Conservation (phyloP, 2,888 invertebrate species). For the Thyatira batis region DNA sequence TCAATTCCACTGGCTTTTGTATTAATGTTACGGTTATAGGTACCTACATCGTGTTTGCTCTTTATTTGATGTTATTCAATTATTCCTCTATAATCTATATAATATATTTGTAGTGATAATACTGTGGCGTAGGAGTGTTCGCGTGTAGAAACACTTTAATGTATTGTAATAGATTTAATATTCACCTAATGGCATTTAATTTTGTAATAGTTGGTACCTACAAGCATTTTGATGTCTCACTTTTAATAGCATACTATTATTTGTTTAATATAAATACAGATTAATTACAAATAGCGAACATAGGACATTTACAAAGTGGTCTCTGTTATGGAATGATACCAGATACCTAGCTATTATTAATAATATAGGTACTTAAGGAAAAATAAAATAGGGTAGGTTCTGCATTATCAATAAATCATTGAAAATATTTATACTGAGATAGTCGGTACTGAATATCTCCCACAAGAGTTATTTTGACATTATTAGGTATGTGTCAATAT, state of each 20-base stretch:
- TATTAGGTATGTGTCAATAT: too few species aligned
- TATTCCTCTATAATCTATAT: slow-evolving; percentile 6
- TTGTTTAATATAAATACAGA: too few species aligned
- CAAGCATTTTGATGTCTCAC: background rate
- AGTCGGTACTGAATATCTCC: too few species aligned
- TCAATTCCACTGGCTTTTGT: slow-evolving; percentile 48
- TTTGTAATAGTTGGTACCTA: background rate
- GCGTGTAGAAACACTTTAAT: background rate
- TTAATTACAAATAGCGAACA: too few species aligned
- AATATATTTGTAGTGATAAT: background rate
- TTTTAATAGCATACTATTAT: background rate
- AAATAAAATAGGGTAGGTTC: too few species aligned
- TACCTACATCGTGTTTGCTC: slow-evolving; percentile 24
- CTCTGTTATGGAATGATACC: too few species aligned
- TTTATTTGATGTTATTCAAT: slow-evolving; percentile 28
- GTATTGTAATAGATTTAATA: background rate
- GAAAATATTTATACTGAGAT: too few species aligned
- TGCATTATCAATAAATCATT: too few species aligned
- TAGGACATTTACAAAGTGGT: too few species aligned
- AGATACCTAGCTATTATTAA: too few species aligned
- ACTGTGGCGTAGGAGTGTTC: background rate
- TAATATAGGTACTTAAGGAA: too few species aligned
- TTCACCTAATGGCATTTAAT: background rate
- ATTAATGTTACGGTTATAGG: slow-evolving; percentile 34
- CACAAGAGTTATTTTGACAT: too few species aligned